Conservation (phyloP, 2,797 vertebrate species). For the Tiaroga cobitis region DNA sequence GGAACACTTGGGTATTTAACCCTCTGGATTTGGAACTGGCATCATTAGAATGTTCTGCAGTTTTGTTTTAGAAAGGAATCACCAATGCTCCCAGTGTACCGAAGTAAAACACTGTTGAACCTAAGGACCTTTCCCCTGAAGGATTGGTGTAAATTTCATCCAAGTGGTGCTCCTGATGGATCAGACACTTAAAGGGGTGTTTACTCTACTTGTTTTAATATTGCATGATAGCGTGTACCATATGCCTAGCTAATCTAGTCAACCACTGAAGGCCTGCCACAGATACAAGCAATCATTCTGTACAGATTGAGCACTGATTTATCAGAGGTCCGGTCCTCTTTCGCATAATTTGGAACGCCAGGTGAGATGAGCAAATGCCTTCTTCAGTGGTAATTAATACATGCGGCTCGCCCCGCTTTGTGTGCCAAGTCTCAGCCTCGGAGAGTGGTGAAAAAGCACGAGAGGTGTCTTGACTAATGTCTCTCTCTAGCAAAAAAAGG, state of each 20-base stretch:
- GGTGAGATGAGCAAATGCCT: conserved; percentile 29
- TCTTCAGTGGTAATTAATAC: conserved; percentile 18
- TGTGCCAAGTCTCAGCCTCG: neutral
- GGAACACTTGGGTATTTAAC: conserved; percentile 32
- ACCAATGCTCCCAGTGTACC: neutral
- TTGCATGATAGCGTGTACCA: conserved; percentile 16
- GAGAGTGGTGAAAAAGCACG: neutral
- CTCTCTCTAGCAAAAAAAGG: neutral
- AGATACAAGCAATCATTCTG: conserved; percentile 33
- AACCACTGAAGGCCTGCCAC: conserved; percentile 20
- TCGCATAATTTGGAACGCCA: neutral
- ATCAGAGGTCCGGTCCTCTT: conserved; percentile 33
- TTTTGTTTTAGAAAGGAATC: neutral
- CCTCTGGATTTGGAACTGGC: neutral
- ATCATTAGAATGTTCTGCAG: conserved; percentile 11
- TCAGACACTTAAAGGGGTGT: conserved; percentile 22
- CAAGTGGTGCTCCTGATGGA: conserved; percentile 14
- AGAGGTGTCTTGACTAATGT: conserved; percentile 32
- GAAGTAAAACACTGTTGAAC: neutral
- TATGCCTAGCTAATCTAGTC: conserved; percentile 32
- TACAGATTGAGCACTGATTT: conserved; percentile 36
- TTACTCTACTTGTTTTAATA: conserved; percentile 28
- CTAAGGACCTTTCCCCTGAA: conserved; percentile 2
- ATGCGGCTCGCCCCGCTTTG: neutral
- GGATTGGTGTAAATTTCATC: neutral